Base-by-base conservation (phyloP, 2,888 invertebrate species). In the Mimas tiliae region DNA sequence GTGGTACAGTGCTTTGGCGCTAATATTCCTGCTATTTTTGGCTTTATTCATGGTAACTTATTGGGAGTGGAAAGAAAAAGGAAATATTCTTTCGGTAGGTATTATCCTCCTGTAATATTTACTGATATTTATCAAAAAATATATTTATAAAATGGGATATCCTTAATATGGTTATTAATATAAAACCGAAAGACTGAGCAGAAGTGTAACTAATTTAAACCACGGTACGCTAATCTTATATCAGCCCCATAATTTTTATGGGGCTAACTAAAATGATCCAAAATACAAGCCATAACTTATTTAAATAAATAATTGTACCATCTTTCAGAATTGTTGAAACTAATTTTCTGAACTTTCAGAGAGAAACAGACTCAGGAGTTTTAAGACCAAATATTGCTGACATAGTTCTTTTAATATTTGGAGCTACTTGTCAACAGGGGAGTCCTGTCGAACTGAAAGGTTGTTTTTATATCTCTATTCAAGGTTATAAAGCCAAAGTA, bases 391-490 rank as follows among this genome's bases (percentile, higher is more conserved):
- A 92, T 62, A 65, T 87, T 33, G 80, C 90, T 53, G 95, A 96
- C 73, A 87, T 95, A 19, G 77, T 94, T 6, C 77, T 95, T 58
- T 85, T 95, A 62, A 90, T 95, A 53, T 87, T 95, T 69, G 95
- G 95, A 3, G 95, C 95, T 9, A 88, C 95, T 16, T 95, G 95
- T 70, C 96, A 96, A 80, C 96, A 96, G 92, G 96, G 96, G 67
- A 93, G 90, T 71, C 82, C 87, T 48, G 87, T 87, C 27, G 92
- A 93, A 71, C 76, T 93, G 7, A 92, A 91, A 89, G 91, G 94
- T 93, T 73, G 16, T 19, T 19, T 19, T 9, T 9, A 19, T 55
- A 55, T 14, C n/a, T 11, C 1, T 48, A 6, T 48, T 48, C 3
- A n/a, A n/a, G 6, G 6, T 6, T 48, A 14, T 48, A 48, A 11